Base-by-base conservation (phyloP, 37 sponge, comb jelly and placozoan species). In the Chondrosia reniformis region DNA sequence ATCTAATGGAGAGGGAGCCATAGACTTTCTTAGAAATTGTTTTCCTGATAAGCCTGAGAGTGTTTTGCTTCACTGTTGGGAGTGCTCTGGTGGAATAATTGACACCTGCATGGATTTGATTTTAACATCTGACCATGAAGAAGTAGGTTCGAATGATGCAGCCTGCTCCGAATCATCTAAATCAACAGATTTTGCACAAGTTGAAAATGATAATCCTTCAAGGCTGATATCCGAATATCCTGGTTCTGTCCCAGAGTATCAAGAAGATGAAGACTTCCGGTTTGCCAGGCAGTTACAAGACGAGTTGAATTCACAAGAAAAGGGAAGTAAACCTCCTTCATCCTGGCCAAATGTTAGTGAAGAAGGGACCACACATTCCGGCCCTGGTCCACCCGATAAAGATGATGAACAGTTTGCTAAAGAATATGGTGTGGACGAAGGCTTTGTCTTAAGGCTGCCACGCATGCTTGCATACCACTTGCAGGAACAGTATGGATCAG, bases 401-500 rank as follows among this genome's bases (percentile, higher is more conserved):
- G 32, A 34, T 40, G 42, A 69, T 39, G 72, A 69, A 1, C n/a
- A 40, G 22, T 24, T 39, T 38, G 72, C 42, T 21, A 2, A 1
- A 0, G 22, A 69, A 25, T 69, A 69, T 40, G 72, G 72, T 15
- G 43, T 43, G 36, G 72, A 69, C 22, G 72, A 69, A 25, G 72
- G 72, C 66, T 76, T 91, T 31, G 71, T 78, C 13, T 33, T 91
- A 79, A 79, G 30, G 33, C 73, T 91, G 44, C 57, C 84, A 3
- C 43, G 62, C 0, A 80, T 86, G 21, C 74, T 91, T 4, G 91
- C 87, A 0, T 30, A 36, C 19, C 80, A 83, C 43, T 78, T 91
- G 46, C 87, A 91, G 57, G 34, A 67, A 7, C 25, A 86, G 77
- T 91, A 77, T 91, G 91, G 91, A 0, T 63, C 86, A 27, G 80